Percentiles rank a stretch among this genome's conserved stretches.
phyloP scores from a whole-genome alignment of 2,797 vertebrate genomes.

The Rhinella marina region DNA sequence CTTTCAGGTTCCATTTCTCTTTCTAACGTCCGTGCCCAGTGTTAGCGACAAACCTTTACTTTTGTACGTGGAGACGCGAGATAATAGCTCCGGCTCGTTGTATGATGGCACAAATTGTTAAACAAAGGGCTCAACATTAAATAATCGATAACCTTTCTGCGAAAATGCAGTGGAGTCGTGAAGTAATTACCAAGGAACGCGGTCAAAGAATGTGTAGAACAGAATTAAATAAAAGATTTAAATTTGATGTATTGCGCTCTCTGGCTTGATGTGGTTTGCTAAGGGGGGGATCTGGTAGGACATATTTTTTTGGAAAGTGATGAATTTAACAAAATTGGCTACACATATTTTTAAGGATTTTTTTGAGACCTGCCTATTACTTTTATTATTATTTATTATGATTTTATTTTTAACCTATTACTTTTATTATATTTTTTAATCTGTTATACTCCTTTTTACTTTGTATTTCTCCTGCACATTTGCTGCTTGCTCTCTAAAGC shows the following conservation, averaged over 20 bases:
- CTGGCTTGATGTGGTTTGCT: neutral
- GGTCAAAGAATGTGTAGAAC: neutral
- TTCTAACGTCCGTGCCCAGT: neutral
- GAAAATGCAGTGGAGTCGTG: neutral
- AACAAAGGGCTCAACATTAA: neutral
- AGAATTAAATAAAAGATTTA: neutral
- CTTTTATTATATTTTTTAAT: too few species aligned
- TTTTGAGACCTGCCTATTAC: too few species aligned
- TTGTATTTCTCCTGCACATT: too few species aligned
- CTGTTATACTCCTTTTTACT: too few species aligned
- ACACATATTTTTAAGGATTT: too few species aligned
- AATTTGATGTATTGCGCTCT: neutral
- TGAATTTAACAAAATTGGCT: neutral
- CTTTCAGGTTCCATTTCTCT: constrained; percentile 38
- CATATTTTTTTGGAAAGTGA: neutral
- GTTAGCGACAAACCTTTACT: neutral
- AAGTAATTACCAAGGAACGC: neutral
- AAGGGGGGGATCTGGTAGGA: neutral
- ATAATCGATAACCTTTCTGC: neutral
- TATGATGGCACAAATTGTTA: neutral
- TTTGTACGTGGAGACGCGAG: neutral
- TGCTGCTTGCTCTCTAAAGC: too few species aligned
- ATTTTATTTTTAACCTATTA: too few species aligned
- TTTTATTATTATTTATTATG: too few species aligned
- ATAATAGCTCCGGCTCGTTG: neutral